A percentile compares a stretch with the other conserved stretches of the same genome.
Conservation (phyloP, 2,888 invertebrate genomes). For the Artemia sinica region DNA sequence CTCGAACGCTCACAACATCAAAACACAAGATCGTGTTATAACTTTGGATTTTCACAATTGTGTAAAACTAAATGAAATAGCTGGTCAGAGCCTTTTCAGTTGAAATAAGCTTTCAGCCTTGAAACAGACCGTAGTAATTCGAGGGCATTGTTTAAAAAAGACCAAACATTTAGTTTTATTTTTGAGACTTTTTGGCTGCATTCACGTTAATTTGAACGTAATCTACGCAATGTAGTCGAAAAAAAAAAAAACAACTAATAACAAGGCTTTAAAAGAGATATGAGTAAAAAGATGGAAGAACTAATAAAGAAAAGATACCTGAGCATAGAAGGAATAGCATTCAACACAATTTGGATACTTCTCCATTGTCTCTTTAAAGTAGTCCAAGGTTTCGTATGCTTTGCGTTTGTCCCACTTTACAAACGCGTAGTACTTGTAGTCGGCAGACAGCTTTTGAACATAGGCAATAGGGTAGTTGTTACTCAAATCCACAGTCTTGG, state of each 20-base stretch:
- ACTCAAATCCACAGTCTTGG: conserved; percentile 53
- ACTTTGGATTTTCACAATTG: too few species aligned
- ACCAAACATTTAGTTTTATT: too few species aligned
- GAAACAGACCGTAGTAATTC: too few species aligned
- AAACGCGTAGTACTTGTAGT: conserved; percentile 50
- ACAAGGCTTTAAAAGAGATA: background rate
- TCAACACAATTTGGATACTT: conserved; percentile 70
- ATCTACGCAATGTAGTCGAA: background rate
- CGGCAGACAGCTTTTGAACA: conserved; percentile 77
- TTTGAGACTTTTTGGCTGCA: too few species aligned
- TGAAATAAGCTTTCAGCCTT: too few species aligned
- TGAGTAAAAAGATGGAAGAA: background rate
- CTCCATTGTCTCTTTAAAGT: conserved; percentile 55
- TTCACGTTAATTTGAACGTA: too few species aligned
- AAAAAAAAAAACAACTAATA: background rate
- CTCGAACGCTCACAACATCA: too few species aligned
- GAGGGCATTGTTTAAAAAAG: too few species aligned
- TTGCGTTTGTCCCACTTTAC: conserved; percentile 37
- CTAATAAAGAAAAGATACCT: conserved; percentile 37
- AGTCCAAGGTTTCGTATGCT: conserved; percentile 45
- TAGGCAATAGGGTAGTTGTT: conserved; percentile 68
- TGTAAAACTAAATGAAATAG: too few species aligned
- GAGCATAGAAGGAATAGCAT: conserved; percentile 70
- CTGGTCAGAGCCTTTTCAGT: too few species aligned
- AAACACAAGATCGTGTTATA: too few species aligned